Base-by-base conservation (phyloP, 2,888 invertebrate species). In the Eristalis tenax region DNA sequence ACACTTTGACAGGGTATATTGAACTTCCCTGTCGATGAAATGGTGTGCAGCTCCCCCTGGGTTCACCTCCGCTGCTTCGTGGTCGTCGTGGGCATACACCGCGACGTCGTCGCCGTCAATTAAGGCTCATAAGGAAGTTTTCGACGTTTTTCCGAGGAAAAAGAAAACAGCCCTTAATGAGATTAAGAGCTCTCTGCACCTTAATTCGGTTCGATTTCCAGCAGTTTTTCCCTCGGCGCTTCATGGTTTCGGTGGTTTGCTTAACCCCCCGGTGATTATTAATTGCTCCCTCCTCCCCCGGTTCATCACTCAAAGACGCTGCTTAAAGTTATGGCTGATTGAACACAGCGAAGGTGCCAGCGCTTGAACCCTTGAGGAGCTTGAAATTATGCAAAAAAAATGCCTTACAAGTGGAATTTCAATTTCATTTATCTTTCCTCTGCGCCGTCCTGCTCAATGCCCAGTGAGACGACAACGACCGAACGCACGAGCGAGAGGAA, bases 81-180 rank as follows among this genome's bases (percentile, higher is more conserved):
- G 61, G 40, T 70, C 32, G 43, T 28, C 22, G 40, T 32, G 56
- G 38, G 11, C 10, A 35, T 35, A 32, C 32, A 6, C 32, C 32
- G 6, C 11, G 10, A 1, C 11, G 26, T 61, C 28, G 28, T 77
- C 35, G 38, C 13, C 73, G 56, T 59, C 71, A 78, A 79, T 83
- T 83, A 65, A 79, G 70, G 78, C 86, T 79, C 79, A 71, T 71
- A 77, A 76, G 75, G 43, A 87, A 87, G 87, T 83, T 83, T 87
- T 79, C 64, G 78, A 82, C 57, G 50, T 69, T 77, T 78, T 82
- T 50, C 74, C n/a, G 74, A 56, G 70, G 78, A 79, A 18, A 50
- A 18, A 50, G 18, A 87, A 80, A 79, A 83, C 61, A 64, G 73
- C 61, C 76, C 76, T 73, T 87, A 76, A 87, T 87, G 83, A 87